phyloP scores from a whole-genome alignment of 2,797 vertebrate genomes.

The Brotula barbata region DNA sequence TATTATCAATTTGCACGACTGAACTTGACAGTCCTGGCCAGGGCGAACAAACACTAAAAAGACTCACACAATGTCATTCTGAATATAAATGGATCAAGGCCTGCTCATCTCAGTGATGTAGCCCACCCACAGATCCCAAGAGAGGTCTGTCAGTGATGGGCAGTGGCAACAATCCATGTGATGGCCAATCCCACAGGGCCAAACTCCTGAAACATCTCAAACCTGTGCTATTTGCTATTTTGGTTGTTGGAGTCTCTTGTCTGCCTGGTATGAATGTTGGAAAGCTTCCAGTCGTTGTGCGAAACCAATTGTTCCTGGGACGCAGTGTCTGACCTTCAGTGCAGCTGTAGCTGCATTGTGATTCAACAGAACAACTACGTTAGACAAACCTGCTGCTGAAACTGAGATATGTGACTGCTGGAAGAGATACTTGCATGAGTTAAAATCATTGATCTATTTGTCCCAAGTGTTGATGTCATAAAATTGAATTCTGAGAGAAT shows the following conservation, averaged over 20 bases:
- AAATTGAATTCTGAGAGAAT: constrained; percentile 2
- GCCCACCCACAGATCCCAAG: constrained; percentile 39
- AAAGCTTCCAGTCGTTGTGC: constrained; percentile 58
- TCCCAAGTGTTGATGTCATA: neutral
- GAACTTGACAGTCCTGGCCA: constrained; percentile 29
- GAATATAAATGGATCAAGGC: constrained; percentile 63
- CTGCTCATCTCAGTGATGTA: constrained; percentile 25
- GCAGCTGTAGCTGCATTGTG: constrained; percentile 54
- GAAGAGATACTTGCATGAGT: too few relatives aligned
- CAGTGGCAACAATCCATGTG: constrained; percentile 54
- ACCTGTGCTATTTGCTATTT: constrained; percentile 77
- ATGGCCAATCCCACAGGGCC: constrained; percentile 30
- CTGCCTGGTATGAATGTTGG: constrained; percentile 67
- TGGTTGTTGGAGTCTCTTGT: constrained; percentile 64
- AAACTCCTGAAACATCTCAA: constrained; percentile 54
- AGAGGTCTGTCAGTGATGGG: constrained; percentile 60
- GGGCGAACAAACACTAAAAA: constrained; percentile 32
- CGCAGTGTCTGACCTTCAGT: constrained; percentile 71
- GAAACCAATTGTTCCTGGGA: constrained; percentile 72
- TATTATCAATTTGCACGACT: constrained; percentile 46
- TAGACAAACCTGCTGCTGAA: constrained; percentile 14
- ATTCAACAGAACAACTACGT: constrained; percentile 22
- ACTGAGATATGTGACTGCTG: too few relatives aligned
- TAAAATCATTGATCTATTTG: neutral
- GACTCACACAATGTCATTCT: constrained; percentile 46